Evolutionary conservation across 1,140 invertebrate species (phyloP).

Genomic region (Drosophila tani): DNA sequence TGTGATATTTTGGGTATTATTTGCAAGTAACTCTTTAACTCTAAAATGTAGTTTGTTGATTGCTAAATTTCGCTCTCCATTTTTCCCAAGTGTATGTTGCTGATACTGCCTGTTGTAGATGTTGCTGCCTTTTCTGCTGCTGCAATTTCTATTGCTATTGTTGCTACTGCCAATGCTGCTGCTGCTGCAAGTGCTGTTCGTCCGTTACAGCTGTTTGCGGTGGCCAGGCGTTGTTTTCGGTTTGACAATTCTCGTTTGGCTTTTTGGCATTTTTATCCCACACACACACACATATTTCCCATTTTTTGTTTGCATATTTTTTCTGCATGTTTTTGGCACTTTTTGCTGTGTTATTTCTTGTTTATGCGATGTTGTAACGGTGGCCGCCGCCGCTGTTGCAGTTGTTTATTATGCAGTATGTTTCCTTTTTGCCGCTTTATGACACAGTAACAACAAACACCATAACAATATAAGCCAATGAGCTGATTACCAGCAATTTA

Average conservation of each 20-base stretch:
- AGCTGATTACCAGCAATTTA: slow-evolving; percentile 54
- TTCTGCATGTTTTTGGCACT: slow-evolving; percentile 28
- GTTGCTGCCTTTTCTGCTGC: slow-evolving; percentile 9
- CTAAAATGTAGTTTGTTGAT: too few relatives aligned
- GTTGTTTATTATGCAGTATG: slow-evolving; percentile 78
- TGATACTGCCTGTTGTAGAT: slow-evolving; percentile 8
- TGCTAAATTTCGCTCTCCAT: fast-evolving
- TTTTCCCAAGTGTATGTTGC: neutral
- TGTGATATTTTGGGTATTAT: too few relatives aligned
- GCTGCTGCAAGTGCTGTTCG: slow-evolving; percentile 24
- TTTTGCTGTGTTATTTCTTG: slow-evolving; percentile 28
- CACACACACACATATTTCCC: neutral
- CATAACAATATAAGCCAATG: slow-evolving; percentile 67
- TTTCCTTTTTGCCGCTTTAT: slow-evolving; percentile 47
- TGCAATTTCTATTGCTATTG: slow-evolving; percentile 19
- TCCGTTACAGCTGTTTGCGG: slow-evolving; percentile 79
- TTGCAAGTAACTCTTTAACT: too few relatives aligned
- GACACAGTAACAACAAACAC: slow-evolving; percentile 56
- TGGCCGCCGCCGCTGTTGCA: slow-evolving; percentile 22
- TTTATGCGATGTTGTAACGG: slow-evolving; percentile 40
- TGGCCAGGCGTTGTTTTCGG: slow-evolving; percentile 69
- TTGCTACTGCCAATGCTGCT: slow-evolving; percentile 6
- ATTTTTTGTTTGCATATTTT: slow-evolving; percentile 4
- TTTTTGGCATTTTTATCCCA: slow-evolving; percentile 71
- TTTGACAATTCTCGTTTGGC: slow-evolving; percentile 74